These are phyloP conservation scores for Choreutis nemorana DNA, from an alignment of 2,888 invertebrate species.

Conservation along the genomic window DNA sequence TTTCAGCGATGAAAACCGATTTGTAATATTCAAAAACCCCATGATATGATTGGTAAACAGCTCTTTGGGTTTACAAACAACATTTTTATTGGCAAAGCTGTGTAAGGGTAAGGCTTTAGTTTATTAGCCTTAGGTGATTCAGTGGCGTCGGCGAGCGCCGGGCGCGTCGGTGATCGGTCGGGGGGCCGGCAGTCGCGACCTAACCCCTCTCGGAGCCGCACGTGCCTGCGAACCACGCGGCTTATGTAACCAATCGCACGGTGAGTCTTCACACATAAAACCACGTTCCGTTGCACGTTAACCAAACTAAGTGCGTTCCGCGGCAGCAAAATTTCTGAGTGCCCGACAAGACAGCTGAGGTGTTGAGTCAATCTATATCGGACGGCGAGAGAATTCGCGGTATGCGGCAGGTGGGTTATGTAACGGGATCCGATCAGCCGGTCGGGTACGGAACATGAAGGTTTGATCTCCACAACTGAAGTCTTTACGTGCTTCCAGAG, in stretches of 20 bases:
- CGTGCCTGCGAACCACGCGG: slow-evolving; percentile 50
- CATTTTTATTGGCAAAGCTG: no score
- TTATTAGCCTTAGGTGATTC: no score
- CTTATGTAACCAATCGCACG: slow-evolving; percentile 64
- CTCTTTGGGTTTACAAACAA: no score
- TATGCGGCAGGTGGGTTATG: slow-evolving; percentile 46
- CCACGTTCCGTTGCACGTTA: slow-evolving; percentile 38
- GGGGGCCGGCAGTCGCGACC: slow-evolving; percentile 58
- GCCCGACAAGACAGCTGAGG: slow-evolving; percentile 3
- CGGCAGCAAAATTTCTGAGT: neutral
- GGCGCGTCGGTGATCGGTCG: slow-evolving; percentile 37
- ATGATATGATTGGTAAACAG: no score
- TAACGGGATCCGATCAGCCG: slow-evolving; percentile 37
- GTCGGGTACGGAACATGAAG: no score
- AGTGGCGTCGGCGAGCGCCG: slow-evolving; percentile 47
- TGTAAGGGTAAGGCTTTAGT: no score
- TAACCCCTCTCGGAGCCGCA: slow-evolving; percentile 54
- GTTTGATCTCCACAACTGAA: no score
- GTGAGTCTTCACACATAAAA: slow-evolving; percentile 57
- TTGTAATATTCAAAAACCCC: no score
- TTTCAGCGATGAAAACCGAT: no score
- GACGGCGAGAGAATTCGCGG: slow-evolving; percentile 26
- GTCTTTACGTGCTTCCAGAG: no score
- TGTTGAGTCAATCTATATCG: slow-evolving; percentile 14
- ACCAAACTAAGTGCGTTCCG: slow-evolving; percentile 22